These are phyloP conservation scores for Lordiphosa andalusiaca DNA, from an alignment of 2,888 invertebrate species.

Conservation along the genomic window DNA sequence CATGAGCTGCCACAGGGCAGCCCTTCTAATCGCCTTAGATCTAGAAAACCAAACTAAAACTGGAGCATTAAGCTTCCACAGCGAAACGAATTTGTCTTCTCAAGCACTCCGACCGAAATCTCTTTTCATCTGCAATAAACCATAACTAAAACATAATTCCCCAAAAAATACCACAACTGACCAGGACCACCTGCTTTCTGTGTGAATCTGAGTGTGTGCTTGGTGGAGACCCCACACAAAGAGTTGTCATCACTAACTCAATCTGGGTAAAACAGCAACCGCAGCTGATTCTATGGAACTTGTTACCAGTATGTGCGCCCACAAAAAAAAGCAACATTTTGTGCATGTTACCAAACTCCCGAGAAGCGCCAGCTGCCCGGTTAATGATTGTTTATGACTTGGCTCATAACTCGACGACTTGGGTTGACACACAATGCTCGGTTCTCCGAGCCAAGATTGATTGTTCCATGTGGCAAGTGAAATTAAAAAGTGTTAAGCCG, in stretches of 20 bases:
- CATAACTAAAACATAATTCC: conserved; percentile 3
- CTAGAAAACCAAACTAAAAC: too few species aligned
- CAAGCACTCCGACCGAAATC: too few species aligned
- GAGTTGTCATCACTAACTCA: conserved; percentile 54
- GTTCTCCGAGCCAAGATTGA: conserved; percentile 49
- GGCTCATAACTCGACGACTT: conserved; percentile 49
- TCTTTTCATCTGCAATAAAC: too few species aligned
- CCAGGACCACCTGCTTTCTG: conserved; percentile 5
- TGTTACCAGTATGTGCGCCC: conserved; percentile 39
- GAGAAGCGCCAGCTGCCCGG: conserved; percentile 32
- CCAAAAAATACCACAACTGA: conserved; percentile 1
- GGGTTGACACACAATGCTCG: conserved; percentile 10
- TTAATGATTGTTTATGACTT: conserved; percentile 70
- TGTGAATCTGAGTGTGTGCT: neutral
- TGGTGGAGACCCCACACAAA: conserved; percentile 56
- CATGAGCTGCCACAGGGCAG: too few species aligned
- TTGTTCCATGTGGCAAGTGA: conserved; percentile 62
- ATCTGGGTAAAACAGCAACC: conserved; percentile 7
- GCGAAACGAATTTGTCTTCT: too few species aligned
- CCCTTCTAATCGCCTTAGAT: too few species aligned
- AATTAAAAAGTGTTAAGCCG: conserved; percentile 71
- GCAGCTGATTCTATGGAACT: conserved; percentile 55
- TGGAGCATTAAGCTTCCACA: too few species aligned
- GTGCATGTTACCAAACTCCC: conserved; percentile 45
- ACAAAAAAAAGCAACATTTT: conserved; percentile 43